Conservation (phyloP, 2,888 invertebrate species). For the Gryllus longicercus region DNA sequence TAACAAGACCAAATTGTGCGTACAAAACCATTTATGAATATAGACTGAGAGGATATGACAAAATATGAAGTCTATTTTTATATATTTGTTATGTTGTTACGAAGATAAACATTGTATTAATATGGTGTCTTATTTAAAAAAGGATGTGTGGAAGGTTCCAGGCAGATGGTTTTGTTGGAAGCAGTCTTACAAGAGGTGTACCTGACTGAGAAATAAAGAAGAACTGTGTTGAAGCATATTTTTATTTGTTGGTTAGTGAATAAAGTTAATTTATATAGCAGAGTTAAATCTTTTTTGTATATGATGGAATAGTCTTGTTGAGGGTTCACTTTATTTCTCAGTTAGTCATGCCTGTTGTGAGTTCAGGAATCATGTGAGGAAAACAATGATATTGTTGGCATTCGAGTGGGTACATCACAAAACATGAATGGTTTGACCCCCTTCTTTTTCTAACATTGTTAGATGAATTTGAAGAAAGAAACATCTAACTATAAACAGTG, state of each 20-base stretch:
- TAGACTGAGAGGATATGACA: constrained; percentile 27
- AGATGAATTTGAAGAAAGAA: not conserved
- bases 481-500: not conserved
- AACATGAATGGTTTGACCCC: not conserved
- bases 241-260: constrained; percentile 12
- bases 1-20: constrained; percentile 29
- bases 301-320: not conserved
- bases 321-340: not conserved
- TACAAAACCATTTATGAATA: constrained; percentile 30
- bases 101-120: constrained; percentile 35
- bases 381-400: not conserved
- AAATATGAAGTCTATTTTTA: constrained; percentile 38
- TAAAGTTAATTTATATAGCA: constrained; percentile 17
- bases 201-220: not conserved
- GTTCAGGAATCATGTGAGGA: not conserved
- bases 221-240: constrained; percentile 20
- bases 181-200: not conserved
- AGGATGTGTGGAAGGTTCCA: not conserved
- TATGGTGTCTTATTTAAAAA: constrained; percentile 32
- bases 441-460: constrained; percentile 3
- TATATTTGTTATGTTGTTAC: constrained; percentile 40
- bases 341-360: constrained; percentile 19
- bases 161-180: not conserved
- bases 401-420: constrained; percentile 17
- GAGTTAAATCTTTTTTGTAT: not conserved